Evolutionary conservation across 2,888 invertebrate species (phyloP).

Genomic region (Amiota communis): DNA sequence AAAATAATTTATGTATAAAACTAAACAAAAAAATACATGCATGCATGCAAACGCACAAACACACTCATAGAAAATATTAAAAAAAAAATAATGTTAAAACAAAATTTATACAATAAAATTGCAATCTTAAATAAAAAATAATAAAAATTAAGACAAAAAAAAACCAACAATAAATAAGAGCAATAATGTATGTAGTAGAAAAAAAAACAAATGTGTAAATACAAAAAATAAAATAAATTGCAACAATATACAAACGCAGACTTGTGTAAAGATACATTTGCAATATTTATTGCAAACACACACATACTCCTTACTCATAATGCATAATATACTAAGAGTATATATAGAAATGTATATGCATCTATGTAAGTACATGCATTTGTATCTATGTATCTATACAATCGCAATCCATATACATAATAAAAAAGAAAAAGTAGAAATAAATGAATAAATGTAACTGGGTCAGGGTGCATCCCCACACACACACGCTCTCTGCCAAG

Average conservation of each 20-base stretch:
- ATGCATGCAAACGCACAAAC: conserved; percentile 16
- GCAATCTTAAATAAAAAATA: background rate
- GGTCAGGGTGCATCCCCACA: conserved; percentile 70
- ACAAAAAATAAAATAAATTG: background rate
- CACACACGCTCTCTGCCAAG: conserved; percentile 21
- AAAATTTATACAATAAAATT: background rate
- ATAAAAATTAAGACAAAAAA: background rate
- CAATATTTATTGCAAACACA: background rate
- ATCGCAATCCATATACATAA: conserved; percentile 17
- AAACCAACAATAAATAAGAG: background rate
- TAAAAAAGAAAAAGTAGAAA: conserved; percentile 40
- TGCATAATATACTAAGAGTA: conserved; percentile 30
- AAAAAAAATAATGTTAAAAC: conserved; percentile 14
- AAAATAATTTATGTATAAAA: background rate
- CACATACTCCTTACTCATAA: background rate
- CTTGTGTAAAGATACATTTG: background rate
- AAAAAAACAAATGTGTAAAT: conserved; percentile 18
- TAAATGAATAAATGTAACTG: conserved; percentile 64
- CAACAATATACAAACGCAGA: background rate
- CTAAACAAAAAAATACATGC: conserved; percentile 14
- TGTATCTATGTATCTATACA: conserved; percentile 24
- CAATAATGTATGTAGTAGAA: background rate
- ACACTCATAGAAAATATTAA: conserved; percentile 30
- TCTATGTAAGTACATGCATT: conserved; percentile 14
- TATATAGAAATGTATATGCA: conserved; percentile 25